A percentile compares a stretch with the other conserved stretches of the same genome.
Evolutionary conservation across 2,797 vertebrate genomes (phyloP).

Genomic region (Manis javanica): DNA sequence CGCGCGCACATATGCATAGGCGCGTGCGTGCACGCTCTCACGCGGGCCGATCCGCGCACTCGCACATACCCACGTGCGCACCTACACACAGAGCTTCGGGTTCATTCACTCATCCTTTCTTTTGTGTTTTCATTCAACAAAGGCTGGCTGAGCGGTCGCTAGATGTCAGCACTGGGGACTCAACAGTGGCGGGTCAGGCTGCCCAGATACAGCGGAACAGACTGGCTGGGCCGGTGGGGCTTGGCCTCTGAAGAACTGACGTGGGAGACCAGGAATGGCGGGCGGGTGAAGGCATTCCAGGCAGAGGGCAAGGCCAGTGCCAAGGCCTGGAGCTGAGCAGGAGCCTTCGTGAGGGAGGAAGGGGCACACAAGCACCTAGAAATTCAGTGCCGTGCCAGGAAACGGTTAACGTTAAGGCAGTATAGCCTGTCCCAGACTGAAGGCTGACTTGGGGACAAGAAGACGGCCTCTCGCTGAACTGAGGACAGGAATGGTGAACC

Average conservation of each 20-base stretch:
- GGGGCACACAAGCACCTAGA: not conserved
- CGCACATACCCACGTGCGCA: not conserved
- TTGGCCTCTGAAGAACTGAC: not conserved
- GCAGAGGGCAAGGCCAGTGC: not conserved
- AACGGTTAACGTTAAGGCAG: not conserved
- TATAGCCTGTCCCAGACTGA: not conserved
- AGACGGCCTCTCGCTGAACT: not conserved
- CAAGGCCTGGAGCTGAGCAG: not conserved
- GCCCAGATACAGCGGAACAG: no score
- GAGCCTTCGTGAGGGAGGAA: not conserved
- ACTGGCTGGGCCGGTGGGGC: not conserved
- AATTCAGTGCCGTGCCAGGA: not conserved
- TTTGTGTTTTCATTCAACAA: not conserved
- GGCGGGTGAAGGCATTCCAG: not conserved
- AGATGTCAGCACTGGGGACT: no score
- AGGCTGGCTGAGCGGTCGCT: not conserved
- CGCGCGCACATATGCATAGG: rapidly evolving
- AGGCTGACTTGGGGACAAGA: not conserved
- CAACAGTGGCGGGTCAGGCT: not conserved
- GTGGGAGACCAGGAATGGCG: not conserved
- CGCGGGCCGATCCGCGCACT: no score
- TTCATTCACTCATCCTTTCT: not conserved
- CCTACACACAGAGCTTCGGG: not conserved
- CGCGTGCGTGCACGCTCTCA: not conserved
- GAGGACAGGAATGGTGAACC: not conserved